Evolutionary conservation across 2,888 invertebrate species (phyloP).

Genomic region (Rhyacophila evoluta): DNA sequence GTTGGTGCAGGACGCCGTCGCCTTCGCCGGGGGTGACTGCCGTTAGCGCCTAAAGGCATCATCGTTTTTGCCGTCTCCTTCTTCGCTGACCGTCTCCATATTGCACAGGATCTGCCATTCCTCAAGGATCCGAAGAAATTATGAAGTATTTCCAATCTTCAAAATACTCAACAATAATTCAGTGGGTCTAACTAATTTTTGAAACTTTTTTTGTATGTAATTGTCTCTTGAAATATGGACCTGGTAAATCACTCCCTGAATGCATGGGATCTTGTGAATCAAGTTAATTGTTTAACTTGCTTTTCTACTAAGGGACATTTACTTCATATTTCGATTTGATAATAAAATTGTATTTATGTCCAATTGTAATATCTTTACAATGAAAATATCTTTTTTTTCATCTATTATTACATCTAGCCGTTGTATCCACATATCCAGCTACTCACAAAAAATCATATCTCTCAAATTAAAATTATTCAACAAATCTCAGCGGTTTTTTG

Average conservation of each 20-base stretch:
- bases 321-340: background rate
- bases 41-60: slow-evolving; percentile 39
- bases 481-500: no score
- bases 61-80: slow-evolving; percentile 38
- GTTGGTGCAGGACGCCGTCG: slow-evolving; percentile 23
- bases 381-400: background rate
- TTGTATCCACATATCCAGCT: background rate
- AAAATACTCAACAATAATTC: background rate
- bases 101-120: slow-evolving; percentile 22
- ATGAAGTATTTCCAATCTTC: background rate
- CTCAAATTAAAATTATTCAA: no score
- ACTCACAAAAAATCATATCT: no score
- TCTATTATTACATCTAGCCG: background rate
- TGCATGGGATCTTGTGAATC: background rate
- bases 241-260: background rate
- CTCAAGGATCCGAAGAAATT: slow-evolving; percentile 17
- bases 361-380: background rate
- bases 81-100: slow-evolving; percentile 28
- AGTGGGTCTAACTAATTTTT: background rate
- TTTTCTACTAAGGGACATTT: background rate
- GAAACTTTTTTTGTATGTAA: background rate
- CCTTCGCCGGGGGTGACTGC: slow-evolving; percentile 37
- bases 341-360: background rate
- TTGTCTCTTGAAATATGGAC: background rate
- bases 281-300: background rate